Evolutionary conservation across 1,140 invertebrate genomes (phyloP).

Genomic region (Belonocnema kinseyi): DNA sequence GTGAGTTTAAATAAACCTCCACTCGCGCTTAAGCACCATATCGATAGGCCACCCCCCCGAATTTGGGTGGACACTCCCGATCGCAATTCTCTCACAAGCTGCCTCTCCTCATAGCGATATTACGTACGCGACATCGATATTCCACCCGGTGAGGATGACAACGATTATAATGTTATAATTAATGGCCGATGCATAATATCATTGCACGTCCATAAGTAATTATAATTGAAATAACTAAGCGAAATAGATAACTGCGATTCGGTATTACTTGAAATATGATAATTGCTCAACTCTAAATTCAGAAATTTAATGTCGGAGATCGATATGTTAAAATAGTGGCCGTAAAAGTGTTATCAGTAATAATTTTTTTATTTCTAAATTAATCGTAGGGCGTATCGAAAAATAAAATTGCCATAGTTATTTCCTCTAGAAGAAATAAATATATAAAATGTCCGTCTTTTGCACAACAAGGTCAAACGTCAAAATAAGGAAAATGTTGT

Average conservation of each 20-base stretch:
- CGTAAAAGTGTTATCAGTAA: no score
- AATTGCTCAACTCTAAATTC: neutral
- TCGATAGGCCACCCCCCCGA: slow-evolving; percentile 41
- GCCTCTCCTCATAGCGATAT: neutral
- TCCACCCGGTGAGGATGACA: slow-evolving; percentile 33
- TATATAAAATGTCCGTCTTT: no score
- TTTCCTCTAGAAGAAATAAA: no score
- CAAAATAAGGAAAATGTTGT: no score
- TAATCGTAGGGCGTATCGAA: no score
- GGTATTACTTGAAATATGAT: neutral
- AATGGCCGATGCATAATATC: slow-evolving; percentile 18
- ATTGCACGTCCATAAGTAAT: neutral
- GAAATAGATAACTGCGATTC: slow-evolving; percentile 48
- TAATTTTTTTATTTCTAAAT: no score
- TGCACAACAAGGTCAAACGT: no score
- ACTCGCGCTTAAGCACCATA: slow-evolving; percentile 55
- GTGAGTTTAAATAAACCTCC: slow-evolving; percentile 67
- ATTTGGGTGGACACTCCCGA: slow-evolving; percentile 9
- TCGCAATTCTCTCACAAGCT: neutral
- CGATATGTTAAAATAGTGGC: no score
- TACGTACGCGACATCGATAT: slow-evolving; percentile 14
- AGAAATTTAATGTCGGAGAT: no score
- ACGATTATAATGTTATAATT: slow-evolving; percentile 33
- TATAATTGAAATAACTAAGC: slow-evolving; percentile 42
- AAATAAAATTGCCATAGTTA: no score